A percentile compares a stretch with the other conserved stretches of the same genome.
phyloP scores from a whole-genome alignment of 2,113 vertebrate genomes.

The Pterocles orientalis region DNA sequence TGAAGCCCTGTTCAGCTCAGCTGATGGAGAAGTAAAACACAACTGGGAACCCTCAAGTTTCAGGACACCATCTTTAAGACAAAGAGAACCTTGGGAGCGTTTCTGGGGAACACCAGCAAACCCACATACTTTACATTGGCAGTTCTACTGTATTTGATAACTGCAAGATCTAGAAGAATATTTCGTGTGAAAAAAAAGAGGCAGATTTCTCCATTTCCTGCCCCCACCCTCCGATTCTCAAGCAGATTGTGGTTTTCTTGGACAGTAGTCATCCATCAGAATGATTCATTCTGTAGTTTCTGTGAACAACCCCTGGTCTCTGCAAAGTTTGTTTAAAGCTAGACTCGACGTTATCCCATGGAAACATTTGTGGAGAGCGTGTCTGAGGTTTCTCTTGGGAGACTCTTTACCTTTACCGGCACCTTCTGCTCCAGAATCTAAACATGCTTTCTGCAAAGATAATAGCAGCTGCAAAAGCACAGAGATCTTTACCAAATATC shows the following conservation, averaged over 20 bases:
- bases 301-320: neutral
- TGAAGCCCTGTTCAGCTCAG: neutral
- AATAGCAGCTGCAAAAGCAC: neutral
- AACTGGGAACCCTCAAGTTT: neutral
- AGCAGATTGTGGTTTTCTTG: neutral
- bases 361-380: neutral
- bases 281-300: neutral
- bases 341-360: neutral
- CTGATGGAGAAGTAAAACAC: neutral
- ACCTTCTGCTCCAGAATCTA: neutral
- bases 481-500: neutral
- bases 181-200: neutral
- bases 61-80: neutral
- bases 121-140: accelerated
- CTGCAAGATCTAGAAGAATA: neutral
- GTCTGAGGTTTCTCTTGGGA: neutral
- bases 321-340: neutral
- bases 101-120: neutral
- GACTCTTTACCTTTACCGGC: neutral
- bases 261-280: neutral
- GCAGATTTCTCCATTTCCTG: neutral
- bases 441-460: neutral
- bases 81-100: neutral
- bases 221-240: neutral
- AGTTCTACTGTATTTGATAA: neutral